Percentiles rank a stretch among this genome's conserved stretches.
phyloP scores from a whole-genome alignment of 2,797 vertebrate species.

The Luscinia megarhynchos region DNA sequence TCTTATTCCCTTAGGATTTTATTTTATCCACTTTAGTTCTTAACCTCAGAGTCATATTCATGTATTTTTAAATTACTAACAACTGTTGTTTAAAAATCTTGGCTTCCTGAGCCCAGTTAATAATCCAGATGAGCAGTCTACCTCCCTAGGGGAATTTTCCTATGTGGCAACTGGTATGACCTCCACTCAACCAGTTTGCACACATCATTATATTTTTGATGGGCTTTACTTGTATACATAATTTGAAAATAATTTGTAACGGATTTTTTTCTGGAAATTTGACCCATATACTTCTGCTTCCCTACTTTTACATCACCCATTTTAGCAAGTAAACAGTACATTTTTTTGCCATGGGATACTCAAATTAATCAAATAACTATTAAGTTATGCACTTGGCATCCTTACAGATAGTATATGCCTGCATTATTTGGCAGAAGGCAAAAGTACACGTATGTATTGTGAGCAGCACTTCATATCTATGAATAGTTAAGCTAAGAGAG shows the following conservation, averaged over 20 bases:
- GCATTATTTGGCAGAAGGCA: neutral
- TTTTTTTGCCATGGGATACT: neutral
- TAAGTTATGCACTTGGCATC: neutral
- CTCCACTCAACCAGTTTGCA: neutral
- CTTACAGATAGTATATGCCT: neutral
- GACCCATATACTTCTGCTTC: neutral
- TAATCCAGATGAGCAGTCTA: neutral
- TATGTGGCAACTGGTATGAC: neutral
- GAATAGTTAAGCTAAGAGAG: neutral
- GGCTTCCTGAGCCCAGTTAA: neutral
- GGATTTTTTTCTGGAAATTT: neutral
- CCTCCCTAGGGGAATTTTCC: neutral
- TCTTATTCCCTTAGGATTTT: neutral
- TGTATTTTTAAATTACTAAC: neutral
- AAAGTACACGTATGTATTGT: fast-evolving
- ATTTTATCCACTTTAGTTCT: neutral
- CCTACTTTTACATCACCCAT: neutral
- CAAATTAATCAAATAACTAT: neutral
- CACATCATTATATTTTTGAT: neutral
- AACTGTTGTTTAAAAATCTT: neutral
- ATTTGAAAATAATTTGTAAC: neutral
- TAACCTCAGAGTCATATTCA: neutral
- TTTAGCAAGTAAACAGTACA: neutral
- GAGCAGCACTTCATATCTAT: neutral
- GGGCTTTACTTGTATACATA: neutral